A percentile compares a stretch with the other conserved stretches of the same genome.
These are phyloP conservation scores for Neocrepidodera transversa DNA, from an alignment of 2,888 invertebrate species.

Conservation along the genomic window DNA sequence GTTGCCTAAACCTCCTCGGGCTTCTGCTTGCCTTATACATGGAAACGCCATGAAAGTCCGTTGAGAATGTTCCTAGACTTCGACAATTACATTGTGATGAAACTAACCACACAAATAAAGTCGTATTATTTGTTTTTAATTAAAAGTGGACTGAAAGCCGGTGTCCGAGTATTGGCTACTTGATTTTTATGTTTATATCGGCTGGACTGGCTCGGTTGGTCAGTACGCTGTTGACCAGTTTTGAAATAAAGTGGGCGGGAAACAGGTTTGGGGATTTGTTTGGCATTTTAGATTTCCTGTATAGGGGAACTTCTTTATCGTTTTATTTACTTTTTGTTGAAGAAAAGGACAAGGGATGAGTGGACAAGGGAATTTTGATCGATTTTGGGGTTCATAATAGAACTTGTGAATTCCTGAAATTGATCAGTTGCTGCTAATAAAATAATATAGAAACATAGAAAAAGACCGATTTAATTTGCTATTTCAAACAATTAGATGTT, in stretches of 20 bases:
- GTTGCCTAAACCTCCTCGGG: slow-evolving; percentile 30
- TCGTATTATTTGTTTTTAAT: not conserved
- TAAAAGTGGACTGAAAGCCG: not conserved
- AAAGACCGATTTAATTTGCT: no score
- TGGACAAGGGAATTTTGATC: not conserved
- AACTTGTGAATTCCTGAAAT: no score
- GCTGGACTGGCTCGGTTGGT: slow-evolving; percentile 9
- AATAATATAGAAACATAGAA: no score
- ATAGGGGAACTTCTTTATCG: not conserved
- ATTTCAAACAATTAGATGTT: no score
- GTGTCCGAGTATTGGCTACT: slow-evolving; percentile 3
- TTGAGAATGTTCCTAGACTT: slow-evolving; percentile 47
- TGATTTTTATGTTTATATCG: slow-evolving; percentile 4
- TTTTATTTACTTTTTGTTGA: not conserved
- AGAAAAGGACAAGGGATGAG: not conserved
- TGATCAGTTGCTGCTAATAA: no score
- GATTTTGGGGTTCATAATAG: not conserved
- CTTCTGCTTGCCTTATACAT: slow-evolving; percentile 48
- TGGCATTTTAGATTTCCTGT: slow-evolving; percentile 2
- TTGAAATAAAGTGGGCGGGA: not conserved
- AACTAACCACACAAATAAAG: not conserved
- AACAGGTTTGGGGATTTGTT: slow-evolving; percentile 14
- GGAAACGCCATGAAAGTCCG: slow-evolving; percentile 54
- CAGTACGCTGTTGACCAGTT: slow-evolving; percentile 2
- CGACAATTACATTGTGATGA: slow-evolving; percentile 9